phyloP scores from a whole-genome alignment of 2,888 invertebrate species.

The Cosmopolites sordidus region DNA sequence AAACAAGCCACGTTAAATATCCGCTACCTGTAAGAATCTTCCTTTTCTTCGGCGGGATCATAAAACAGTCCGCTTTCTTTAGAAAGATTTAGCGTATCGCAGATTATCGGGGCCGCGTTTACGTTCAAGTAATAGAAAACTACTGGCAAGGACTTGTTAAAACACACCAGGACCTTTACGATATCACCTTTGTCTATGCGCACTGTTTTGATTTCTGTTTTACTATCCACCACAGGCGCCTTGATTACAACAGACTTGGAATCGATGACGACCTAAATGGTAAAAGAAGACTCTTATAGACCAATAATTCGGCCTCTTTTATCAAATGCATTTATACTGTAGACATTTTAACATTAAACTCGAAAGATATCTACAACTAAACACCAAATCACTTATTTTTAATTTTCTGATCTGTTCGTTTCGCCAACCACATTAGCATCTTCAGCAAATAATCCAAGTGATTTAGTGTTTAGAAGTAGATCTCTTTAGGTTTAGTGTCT shows the following conservation, averaged over 20 bases:
- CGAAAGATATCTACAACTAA: too few species aligned
- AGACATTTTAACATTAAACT: too few species aligned
- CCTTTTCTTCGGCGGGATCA: slow-evolving; percentile 56
- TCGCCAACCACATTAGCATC: too few species aligned
- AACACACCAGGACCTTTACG: slow-evolving; percentile 71
- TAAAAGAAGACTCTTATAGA: not conserved
- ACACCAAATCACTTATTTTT: too few species aligned
- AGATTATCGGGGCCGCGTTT: slow-evolving; percentile 63
- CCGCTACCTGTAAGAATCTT: slow-evolving; percentile 56
- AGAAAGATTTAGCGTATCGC: slow-evolving; percentile 67
- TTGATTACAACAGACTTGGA: slow-evolving; percentile 48
- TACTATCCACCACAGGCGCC: slow-evolving; percentile 57
- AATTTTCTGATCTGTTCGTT: too few species aligned
- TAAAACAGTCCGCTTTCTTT: slow-evolving; percentile 53
- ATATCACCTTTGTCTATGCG: slow-evolving; percentile 67
- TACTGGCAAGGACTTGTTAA: slow-evolving; percentile 71
- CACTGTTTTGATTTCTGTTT: slow-evolving; percentile 56
- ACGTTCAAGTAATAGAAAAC: slow-evolving; percentile 75
- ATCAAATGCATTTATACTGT: too few species aligned
- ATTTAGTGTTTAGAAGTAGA: too few species aligned
- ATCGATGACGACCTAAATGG: slow-evolving; percentile 39
- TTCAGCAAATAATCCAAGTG: too few species aligned
- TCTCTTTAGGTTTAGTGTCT: too few species aligned
- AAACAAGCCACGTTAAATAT: too few species aligned
- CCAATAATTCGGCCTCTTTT: too few species aligned